phyloP scores from a whole-genome alignment of 2,113 vertebrate genomes.

The Chloebia gouldiae region DNA sequence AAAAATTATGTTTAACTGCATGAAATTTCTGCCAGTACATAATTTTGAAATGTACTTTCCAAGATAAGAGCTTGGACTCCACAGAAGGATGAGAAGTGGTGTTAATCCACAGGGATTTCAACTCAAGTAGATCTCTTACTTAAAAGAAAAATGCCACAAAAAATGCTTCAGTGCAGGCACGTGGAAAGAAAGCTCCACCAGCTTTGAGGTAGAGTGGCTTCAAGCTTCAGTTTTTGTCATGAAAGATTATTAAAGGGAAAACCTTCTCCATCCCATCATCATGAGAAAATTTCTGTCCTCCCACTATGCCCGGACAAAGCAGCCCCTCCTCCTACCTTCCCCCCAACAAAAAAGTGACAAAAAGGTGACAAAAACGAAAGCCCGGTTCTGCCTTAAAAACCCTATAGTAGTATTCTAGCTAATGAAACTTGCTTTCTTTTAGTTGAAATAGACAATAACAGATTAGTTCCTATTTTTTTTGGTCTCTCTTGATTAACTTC shows the following conservation, averaged over 20 bases:
- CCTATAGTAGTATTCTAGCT: background rate
- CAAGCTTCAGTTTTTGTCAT: background rate
- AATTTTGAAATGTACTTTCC: background rate
- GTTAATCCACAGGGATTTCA: background rate
- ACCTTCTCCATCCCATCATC: background rate
- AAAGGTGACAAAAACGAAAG: background rate
- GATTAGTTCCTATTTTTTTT: background rate
- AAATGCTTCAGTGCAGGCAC: background rate
- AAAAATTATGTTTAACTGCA: background rate
- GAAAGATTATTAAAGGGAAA: background rate
- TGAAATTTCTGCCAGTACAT: background rate
- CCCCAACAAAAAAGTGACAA: background rate
- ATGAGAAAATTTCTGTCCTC: background rate
- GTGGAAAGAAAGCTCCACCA: background rate
- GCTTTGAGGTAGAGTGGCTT: background rate
- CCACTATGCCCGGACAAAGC: background rate
- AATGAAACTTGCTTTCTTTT: background rate
- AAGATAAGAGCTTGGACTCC: background rate
- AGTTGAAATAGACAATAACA: background rate
- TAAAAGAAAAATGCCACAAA: background rate
- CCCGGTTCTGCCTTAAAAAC: background rate
- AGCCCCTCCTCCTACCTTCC: background rate
- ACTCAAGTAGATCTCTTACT: background rate
- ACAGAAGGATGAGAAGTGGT: background rate
- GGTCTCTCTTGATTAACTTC: background rate